Conservation (phyloP, 2,113 vertebrate genomes). For the Paracanthobrama guichenoti region DNA sequence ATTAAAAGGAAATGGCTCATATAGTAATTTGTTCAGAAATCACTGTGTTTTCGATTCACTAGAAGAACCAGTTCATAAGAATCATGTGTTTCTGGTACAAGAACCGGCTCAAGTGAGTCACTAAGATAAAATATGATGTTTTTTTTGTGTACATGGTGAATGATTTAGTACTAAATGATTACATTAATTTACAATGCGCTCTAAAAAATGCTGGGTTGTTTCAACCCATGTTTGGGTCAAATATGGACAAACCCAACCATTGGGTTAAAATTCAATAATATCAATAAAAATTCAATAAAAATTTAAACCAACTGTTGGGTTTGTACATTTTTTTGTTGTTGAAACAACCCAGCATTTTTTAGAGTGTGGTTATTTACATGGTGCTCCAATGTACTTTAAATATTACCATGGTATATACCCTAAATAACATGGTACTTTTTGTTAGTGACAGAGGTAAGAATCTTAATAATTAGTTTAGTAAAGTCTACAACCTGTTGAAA, state of each 20-base stretch:
- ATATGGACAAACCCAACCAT: too few relatives aligned
- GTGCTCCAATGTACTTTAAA: not conserved
- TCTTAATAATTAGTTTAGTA: not conserved
- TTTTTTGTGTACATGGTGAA: too few relatives aligned
- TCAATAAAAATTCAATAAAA: too few relatives aligned
- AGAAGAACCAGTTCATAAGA: not conserved
- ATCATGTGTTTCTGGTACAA: not conserved
- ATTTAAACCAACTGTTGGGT: too few relatives aligned
- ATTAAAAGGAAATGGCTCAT: not conserved
- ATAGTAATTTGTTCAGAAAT: not conserved
- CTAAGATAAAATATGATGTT: too few relatives aligned
- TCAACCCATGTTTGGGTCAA: too few relatives aligned
- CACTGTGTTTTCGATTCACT: not conserved
- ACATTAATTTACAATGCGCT: not conserved
- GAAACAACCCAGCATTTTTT: too few relatives aligned
- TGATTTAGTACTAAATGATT: too few relatives aligned
- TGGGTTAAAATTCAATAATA: too few relatives aligned
- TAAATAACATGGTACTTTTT: not conserved
- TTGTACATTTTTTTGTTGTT: too few relatives aligned
- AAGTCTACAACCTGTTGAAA: not conserved
- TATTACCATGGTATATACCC: not conserved
- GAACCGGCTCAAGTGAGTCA: not conserved
- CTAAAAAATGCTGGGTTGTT: too few relatives aligned
- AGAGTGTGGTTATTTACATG: not conserved
- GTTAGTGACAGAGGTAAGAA: not conserved